Conservation (phyloP, 2,797 vertebrate species). For the Sternotherus odoratus region DNA sequence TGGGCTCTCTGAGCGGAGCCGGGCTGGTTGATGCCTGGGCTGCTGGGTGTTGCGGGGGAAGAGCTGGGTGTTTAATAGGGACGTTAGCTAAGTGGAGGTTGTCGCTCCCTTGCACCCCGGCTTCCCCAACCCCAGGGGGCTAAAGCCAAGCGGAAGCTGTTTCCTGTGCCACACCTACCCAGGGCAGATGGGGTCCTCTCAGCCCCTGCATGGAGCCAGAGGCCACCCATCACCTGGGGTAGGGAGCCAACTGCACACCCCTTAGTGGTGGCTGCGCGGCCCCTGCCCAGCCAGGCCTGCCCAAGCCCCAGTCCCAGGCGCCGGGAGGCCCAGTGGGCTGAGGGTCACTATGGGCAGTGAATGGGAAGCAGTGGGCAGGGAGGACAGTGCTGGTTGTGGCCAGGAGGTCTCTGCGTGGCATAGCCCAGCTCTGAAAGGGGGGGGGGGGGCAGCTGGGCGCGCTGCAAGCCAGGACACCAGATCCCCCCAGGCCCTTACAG, state of each 20-base stretch:
- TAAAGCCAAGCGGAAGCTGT: background rate
- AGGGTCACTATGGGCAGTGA: background rate
- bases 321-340: too few species aligned
- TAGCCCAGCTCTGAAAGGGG: too few species aligned
- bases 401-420: too few species aligned
- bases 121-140: background rate
- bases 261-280: background rate
- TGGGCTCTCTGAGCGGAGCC: background rate
- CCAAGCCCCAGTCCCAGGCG: background rate
- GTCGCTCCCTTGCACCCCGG: conserved; percentile 26
- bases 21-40: background rate
- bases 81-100: conserved; percentile 63
- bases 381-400: background rate
- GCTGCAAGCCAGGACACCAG: too few species aligned
- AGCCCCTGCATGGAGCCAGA: background rate
- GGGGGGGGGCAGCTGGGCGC: background rate
- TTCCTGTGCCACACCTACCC: too few species aligned
- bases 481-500: background rate
- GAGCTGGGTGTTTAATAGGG: conserved; percentile 65
- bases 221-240: background rate
- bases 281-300: background rate
- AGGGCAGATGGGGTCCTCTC: background rate
- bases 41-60: conserved; percentile 22
- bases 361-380: background rate
- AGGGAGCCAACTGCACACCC: background rate